Conservation (phyloP, 2,888 invertebrate species). For the Mythimna vitellina region DNA sequence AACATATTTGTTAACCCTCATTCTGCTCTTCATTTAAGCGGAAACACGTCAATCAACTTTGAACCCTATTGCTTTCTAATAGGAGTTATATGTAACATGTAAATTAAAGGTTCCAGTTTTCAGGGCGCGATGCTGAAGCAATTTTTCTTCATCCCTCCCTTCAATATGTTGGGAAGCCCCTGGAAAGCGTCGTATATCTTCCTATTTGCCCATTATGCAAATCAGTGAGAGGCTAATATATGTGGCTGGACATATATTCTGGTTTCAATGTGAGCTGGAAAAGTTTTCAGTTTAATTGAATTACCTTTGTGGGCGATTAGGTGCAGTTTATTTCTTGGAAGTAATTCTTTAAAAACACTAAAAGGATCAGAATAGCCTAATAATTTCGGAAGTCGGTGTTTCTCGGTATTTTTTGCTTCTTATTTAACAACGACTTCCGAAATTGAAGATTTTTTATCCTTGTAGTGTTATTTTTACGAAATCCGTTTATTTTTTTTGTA, state of each 20-base stretch:
- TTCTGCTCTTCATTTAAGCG: slow-evolving; percentile 61
- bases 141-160: slow-evolving; percentile 84
- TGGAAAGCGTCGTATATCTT: slow-evolving; percentile 82
- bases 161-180: slow-evolving; percentile 85
- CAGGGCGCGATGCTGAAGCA: slow-evolving; percentile 77
- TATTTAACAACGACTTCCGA: too few species aligned
- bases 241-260: slow-evolving; percentile 68
- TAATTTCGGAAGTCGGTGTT: too few species aligned
- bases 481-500: too few species aligned
- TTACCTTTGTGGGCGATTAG: slow-evolving; percentile 52
- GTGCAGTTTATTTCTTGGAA: slow-evolving; percentile 47
- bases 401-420: too few species aligned
- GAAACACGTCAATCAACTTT: slow-evolving; percentile 50
- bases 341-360: slow-evolving; percentile 22
- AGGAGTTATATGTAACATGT: slow-evolving; percentile 59
- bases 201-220: slow-evolving; percentile 83
- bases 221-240: slow-evolving; percentile 72
- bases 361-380: too few species aligned
- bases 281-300: slow-evolving; percentile 58
- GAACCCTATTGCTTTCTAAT: slow-evolving; percentile 56
- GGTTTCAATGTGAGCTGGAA: slow-evolving; percentile 49
- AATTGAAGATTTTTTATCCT: too few species aligned
- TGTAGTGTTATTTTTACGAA: too few species aligned
- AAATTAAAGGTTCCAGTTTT: slow-evolving; percentile 81
- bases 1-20: slow-evolving; percentile 67